phyloP scores from a whole-genome alignment of 2,797 vertebrate species.

The Cichlasoma orientale region DNA sequence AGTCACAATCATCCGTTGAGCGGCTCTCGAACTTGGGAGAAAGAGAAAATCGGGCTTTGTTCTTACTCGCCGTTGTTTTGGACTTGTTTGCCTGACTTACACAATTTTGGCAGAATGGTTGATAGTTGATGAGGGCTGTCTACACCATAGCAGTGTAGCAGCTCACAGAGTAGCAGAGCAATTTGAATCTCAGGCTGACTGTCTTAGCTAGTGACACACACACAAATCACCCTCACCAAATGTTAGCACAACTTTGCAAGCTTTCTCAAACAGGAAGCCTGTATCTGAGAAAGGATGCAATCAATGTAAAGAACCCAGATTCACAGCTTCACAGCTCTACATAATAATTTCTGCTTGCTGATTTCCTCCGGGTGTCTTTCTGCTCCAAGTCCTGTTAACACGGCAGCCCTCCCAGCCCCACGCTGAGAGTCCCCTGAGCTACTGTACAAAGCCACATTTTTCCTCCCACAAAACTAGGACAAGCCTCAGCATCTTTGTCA shows the following conservation, averaged over 20 bases:
- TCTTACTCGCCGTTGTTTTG: no score
- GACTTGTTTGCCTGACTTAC: not conserved
- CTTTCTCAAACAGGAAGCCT: slow-evolving; percentile 25
- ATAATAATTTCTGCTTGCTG: slow-evolving; percentile 32
- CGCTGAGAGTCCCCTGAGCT: slow-evolving; percentile 61
- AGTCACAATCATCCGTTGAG: no score
- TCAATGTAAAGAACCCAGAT: slow-evolving; percentile 49
- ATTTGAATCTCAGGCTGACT: slow-evolving; percentile 13
- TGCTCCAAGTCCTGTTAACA: slow-evolving; percentile 56
- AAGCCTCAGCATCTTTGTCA: slow-evolving; percentile 70
- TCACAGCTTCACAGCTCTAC: slow-evolving; percentile 37
- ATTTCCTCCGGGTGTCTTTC: slow-evolving; percentile 64
- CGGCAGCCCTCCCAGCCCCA: slow-evolving; percentile 54
- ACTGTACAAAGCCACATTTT: slow-evolving; percentile 69
- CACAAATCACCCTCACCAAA: slow-evolving; percentile 7
- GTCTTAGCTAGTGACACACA: not conserved
- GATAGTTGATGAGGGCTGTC: slow-evolving; percentile 5
- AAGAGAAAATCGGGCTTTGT: no score
- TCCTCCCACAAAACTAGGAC: slow-evolving; percentile 73
- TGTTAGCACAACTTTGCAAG: slow-evolving; percentile 28
- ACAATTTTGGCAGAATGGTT: not conserved
- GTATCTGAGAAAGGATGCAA: slow-evolving; percentile 30
- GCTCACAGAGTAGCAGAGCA: slow-evolving; percentile 4
- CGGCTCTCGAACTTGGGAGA: no score
- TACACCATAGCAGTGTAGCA: not conserved